Conservation (phyloP, 2,888 invertebrate species). For the Tyria jacobaeae region DNA sequence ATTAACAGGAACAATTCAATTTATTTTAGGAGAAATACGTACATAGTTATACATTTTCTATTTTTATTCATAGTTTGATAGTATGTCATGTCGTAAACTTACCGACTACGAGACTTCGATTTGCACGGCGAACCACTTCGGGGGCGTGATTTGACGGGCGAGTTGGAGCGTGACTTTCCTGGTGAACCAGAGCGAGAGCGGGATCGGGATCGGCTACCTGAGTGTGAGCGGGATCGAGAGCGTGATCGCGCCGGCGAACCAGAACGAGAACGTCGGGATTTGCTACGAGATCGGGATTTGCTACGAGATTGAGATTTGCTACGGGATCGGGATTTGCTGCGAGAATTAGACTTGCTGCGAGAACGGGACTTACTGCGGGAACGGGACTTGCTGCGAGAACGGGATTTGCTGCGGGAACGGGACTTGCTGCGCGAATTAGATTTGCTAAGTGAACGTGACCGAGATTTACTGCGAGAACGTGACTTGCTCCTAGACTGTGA, state of each 20-base stretch:
- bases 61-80: no score
- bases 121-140: constrained; percentile 48
- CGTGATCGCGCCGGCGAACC: constrained; percentile 41
- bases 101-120: constrained; percentile 30
- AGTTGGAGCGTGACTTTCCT: constrained; percentile 22
- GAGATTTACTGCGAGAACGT: constrained; percentile 43
- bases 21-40: no score
- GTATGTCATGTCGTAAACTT: background rate
- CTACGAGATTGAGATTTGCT: constrained; percentile 26
- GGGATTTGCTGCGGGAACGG: constrained; percentile 44
- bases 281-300: constrained; percentile 45
- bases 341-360: constrained; percentile 28
- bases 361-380: constrained; percentile 60
- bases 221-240: constrained; percentile 39
- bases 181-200: constrained; percentile 22
- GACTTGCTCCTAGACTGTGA: constrained; percentile 35
- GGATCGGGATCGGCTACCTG: constrained; percentile 28
- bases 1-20: no score
- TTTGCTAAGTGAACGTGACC: constrained; percentile 30
- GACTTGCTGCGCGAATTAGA: constrained; percentile 32
- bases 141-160: constrained; percentile 20
- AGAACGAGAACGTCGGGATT: constrained; percentile 60
- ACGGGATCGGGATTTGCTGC: constrained; percentile 44
- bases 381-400: constrained; percentile 30
- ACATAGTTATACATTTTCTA: no score